A percentile compares a stretch with the other conserved stretches of the same genome.
phyloP scores from a whole-genome alignment of 2,113 vertebrate genomes.

The Phyllostomus discolor region DNA sequence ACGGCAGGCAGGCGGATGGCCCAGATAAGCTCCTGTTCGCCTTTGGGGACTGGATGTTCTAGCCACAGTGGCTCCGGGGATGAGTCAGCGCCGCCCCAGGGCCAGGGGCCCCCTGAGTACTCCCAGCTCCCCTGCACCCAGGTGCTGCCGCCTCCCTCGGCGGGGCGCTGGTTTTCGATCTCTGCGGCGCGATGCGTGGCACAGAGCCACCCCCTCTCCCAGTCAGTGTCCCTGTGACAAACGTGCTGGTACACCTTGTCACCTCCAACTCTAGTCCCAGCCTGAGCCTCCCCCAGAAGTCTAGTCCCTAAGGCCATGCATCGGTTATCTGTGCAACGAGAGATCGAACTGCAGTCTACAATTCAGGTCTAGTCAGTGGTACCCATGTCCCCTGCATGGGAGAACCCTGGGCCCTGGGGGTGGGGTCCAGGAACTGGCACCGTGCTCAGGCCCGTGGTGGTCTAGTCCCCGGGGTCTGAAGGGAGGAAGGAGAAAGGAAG shows the following conservation, averaged over 20 bases:
- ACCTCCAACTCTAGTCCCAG: not conserved
- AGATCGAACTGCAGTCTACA: not conserved
- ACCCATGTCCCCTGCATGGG: not conserved
- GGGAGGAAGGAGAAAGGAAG: not conserved
- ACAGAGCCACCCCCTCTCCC: not conserved
- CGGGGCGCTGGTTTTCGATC: not conserved
- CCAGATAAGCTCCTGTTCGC: not conserved
- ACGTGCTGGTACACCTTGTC: not conserved
- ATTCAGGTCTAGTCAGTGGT: not conserved
- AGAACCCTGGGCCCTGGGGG: not conserved
- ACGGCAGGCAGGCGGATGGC: not conserved
- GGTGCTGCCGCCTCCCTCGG: not conserved
- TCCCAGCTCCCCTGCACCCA: not conserved
- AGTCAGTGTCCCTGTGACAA: not conserved
- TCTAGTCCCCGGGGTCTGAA: not conserved
- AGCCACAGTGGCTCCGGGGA: not conserved
- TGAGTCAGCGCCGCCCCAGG: not conserved
- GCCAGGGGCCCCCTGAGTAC: accelerated
- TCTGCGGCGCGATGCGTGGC: accelerated
- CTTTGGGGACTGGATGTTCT: not conserved
- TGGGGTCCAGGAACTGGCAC: not conserved
- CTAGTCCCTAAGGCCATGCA: not conserved
- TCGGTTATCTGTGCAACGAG: too few relatives aligned
- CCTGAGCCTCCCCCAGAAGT: not conserved
- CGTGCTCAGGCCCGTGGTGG: not conserved